Base-by-base conservation (phyloP, 2,888 invertebrate genomes). In the Nephrotoma flavescens region DNA sequence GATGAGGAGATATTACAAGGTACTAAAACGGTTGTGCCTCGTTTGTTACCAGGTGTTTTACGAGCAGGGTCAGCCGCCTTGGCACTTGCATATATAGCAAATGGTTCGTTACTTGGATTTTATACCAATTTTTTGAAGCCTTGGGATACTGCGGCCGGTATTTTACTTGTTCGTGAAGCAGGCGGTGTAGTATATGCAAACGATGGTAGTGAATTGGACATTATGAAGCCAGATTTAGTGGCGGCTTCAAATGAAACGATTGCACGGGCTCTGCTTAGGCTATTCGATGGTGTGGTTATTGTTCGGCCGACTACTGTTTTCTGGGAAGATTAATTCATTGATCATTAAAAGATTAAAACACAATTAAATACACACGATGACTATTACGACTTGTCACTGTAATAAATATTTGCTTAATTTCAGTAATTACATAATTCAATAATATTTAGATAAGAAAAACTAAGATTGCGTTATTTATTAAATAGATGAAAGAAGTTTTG, bases 81-180 rank as follows among this genome's bases (percentile, higher is more conserved):
- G 87, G 93, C 94, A 86, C 92, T 96, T 89, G 95, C 95, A 88
- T 94, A 94, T 89, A 93, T 97, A 0, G 96, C 97, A 2, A 92
- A 92, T 88, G 97, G 96, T 0, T 91, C 91, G 86, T 91, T 94
- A 83, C 95, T 96, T 90, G 93, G 93, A 47, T 95, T 95, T 90
- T 94, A 94, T 88, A 94, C 95, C 89, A 95, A 95, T 89, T 94
- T 94, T 86, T 92, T 96, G 52, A 93, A 95, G 88, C 93, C 95
- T 41, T 97, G 96, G 97, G 96, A 97, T 90, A 93, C 95, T 9
- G 94, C 95, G 42, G 96, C 96, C 12, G 96, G 95, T 4, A 93
- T 93, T 47, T 90, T 97, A 44, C 94, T 97, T 87, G 91, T 96
- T n/a, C 91, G 92, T 86, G 97, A 97, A 92, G 96, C 97, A 86